These are phyloP conservation scores for Caenorhabditis elegans DNA, from an alignment of 1,140 invertebrate genomes.

Conservation along the genomic window WBcel235 BX284605.5:1486001-1486500, in stretches of 20 bases:
- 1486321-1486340: too few species aligned
- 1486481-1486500: too few species aligned
- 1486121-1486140: too few species aligned
- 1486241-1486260: background rate
- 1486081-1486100: background rate
- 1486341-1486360: too few species aligned
- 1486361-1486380: too few species aligned
- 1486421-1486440: too few species aligned
- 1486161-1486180: background rate
- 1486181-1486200: background rate
- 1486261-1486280: background rate
- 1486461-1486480: too few species aligned
- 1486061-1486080: background rate
- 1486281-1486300: background rate
- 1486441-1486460: too few species aligned
- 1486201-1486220: background rate
- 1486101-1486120: background rate
- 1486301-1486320: too few species aligned
- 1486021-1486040: background rate
- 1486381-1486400: too few species aligned
- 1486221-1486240: slow-evolving; percentile 15
- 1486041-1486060: background rate
- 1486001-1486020: background rate
- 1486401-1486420: too few species aligned
- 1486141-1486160: background rate